A percentile compares a stretch with the other conserved stretches of the same genome.
Evolutionary conservation across 92 coral and sea anemone genomes (phyloP).

Genomic region (Porites divaricata): DNA sequence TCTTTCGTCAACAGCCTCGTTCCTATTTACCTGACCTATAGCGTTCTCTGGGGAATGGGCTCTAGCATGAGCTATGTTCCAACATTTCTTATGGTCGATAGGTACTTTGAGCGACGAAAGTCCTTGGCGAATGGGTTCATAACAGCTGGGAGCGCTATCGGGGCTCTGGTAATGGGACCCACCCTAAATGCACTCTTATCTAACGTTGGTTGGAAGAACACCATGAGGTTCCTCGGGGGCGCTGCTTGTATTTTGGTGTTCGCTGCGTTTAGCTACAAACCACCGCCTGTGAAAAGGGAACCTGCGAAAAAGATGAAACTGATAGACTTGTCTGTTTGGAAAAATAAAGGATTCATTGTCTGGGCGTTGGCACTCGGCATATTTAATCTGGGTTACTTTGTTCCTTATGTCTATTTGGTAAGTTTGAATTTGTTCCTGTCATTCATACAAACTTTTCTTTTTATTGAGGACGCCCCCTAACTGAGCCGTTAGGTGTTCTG

Average conservation of each 20-base stretch:
- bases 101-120: slow-evolving; percentile 51
- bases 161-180: slow-evolving; percentile 62
- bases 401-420: slow-evolving; percentile 68
- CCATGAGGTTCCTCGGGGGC: slow-evolving; percentile 60
- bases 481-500: too few relatives aligned
- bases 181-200: slow-evolving; percentile 50
- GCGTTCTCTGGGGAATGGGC: slow-evolving; percentile 71
- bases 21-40: slow-evolving; percentile 64
- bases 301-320: slow-evolving; percentile 33
- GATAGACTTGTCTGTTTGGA: slow-evolving; percentile 67
- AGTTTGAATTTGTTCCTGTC: slow-evolving; percentile 7
- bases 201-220: slow-evolving; percentile 54
- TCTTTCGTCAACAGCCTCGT: slow-evolving; percentile 59
- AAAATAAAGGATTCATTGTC: slow-evolving; percentile 52
- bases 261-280: slow-evolving; percentile 55
- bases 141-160: slow-evolving; percentile 72
- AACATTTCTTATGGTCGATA: slow-evolving; percentile 59
- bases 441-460: too few relatives aligned
- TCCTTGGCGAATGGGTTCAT: slow-evolving; percentile 66
- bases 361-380: slow-evolving; percentile 65
- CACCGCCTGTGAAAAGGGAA: slow-evolving; percentile 36
- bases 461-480: too few relatives aligned
- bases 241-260: slow-evolving; percentile 43
- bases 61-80: slow-evolving; percentile 68
- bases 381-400: slow-evolving; percentile 65